Evolutionary conservation across 2,888 invertebrate genomes (phyloP).

Genomic region (Drosophila nr. perissopoda): DNA sequence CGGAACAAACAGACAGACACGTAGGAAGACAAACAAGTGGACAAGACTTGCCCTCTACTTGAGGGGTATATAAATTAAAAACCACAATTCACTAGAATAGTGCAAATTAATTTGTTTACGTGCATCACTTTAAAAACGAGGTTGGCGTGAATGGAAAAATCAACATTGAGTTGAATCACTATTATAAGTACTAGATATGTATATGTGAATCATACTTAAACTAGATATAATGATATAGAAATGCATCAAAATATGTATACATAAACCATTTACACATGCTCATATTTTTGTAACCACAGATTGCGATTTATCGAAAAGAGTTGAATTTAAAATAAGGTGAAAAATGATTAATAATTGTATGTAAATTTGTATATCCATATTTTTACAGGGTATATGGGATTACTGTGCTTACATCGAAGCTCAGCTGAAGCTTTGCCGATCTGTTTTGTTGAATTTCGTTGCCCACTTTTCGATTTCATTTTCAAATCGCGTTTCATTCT

Average conservation of each 20-base stretch:
- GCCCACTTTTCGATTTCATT: constrained; percentile 43
- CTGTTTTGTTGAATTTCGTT: constrained; percentile 28
- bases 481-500: constrained; percentile 61
- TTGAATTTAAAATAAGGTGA: background rate
- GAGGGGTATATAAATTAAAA: constrained; percentile 2
- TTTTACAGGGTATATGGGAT: constrained; percentile 6
- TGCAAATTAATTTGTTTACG: constrained; percentile 9
- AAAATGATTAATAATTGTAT: background rate
- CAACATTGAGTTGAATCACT: constrained; percentile 1
- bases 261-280: too few relatives aligned
- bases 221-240: background rate
- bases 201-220: background rate
- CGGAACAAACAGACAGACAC: background rate
- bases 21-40: background rate
- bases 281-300: too few relatives aligned
- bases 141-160: background rate
- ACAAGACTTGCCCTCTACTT: background rate
- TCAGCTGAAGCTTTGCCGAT: constrained; percentile 8
- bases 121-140: constrained; percentile 8
- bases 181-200: background rate
- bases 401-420: constrained; percentile 12
- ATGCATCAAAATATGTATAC: background rate
- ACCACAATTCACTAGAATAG: background rate
- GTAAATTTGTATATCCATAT: background rate
- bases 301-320: too few relatives aligned